phyloP scores from a whole-genome alignment of 2,888 invertebrate genomes.

The Argyra leucocephala region DNA sequence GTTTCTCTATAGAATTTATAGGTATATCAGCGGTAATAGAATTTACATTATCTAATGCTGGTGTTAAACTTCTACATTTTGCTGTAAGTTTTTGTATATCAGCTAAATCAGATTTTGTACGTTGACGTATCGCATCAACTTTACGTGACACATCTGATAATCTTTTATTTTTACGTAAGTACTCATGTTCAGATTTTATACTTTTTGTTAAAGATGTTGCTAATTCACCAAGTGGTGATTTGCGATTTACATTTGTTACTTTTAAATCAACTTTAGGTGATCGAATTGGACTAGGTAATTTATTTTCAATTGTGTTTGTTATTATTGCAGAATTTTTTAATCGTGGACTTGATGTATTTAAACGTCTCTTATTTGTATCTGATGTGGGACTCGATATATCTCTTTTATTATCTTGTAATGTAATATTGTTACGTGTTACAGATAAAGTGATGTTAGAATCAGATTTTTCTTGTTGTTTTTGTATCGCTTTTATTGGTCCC shows the following conservation, averaged over 20 bases:
- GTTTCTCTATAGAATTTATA: constrained; percentile 8
- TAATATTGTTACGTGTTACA: background rate
- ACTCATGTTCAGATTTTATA: constrained; percentile 26
- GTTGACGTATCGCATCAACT: constrained; percentile 33
- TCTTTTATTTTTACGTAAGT: constrained; percentile 27
- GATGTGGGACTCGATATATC: constrained; percentile 15
- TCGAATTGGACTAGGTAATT: constrained; percentile 20
- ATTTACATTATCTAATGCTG: background rate
- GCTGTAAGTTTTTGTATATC: constrained; percentile 41
- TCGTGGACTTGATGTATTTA: background rate
- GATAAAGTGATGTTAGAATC: constrained; percentile 15
- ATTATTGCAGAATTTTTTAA: constrained; percentile 12
- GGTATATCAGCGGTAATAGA: background rate
- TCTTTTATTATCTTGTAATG: constrained; percentile 20
- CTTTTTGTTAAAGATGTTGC: constrained; percentile 24
- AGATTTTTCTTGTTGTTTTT: constrained; percentile 12
- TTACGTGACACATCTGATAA: constrained; percentile 35
- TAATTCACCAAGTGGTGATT: constrained; percentile 19
- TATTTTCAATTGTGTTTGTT: constrained; percentile 18
- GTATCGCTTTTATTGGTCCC: constrained; percentile 29
- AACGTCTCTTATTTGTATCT: background rate
- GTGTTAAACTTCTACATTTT: constrained; percentile 25
- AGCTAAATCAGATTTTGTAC: constrained; percentile 39
- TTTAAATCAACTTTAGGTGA: constrained; percentile 15
- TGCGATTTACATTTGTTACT: constrained; percentile 12